These are phyloP conservation scores for Aptenodytes patagonicus DNA, from an alignment of 2,113 vertebrate genomes.

Conservation along the genomic window DNA sequence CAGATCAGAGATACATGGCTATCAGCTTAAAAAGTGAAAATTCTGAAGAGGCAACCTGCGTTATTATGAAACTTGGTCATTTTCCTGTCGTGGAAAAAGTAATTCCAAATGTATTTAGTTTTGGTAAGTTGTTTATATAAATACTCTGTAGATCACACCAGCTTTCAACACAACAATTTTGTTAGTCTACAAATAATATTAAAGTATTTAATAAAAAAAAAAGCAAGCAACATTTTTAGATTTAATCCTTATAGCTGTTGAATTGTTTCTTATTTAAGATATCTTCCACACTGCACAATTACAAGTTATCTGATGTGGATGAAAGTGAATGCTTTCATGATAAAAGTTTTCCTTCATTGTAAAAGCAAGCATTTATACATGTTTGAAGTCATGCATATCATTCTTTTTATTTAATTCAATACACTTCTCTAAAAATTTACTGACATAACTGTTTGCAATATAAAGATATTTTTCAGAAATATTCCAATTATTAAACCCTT, in stretches of 20 bases:
- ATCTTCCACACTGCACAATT: background rate
- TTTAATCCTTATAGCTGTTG: background rate
- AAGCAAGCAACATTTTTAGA: background rate
- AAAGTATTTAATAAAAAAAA: background rate
- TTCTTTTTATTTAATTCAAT: background rate
- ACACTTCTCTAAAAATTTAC: background rate
- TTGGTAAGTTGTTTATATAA: constrained; percentile 78
- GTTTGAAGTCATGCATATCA: background rate
- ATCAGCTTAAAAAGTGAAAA: constrained; percentile 76
- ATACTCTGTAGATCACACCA: background rate
- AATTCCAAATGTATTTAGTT: constrained; percentile 85
- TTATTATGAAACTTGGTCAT: constrained; percentile 76
- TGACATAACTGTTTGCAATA: background rate
- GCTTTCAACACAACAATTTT: background rate
- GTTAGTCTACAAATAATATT: background rate
- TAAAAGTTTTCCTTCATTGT: background rate
- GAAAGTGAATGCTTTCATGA: background rate
- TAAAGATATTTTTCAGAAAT: background rate
- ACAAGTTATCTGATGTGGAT: background rate
- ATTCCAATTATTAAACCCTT: background rate
- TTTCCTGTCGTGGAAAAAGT: constrained; percentile 62
- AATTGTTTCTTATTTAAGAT: background rate
- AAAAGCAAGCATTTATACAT: background rate
- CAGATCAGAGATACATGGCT: constrained; percentile 82
- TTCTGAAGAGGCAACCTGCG: constrained; percentile 77